Evolutionary conservation across 2,797 vertebrate species (phyloP), one percentile per base, ranked within the genome.

Genomic region (Sebastes iracundus): DNA sequence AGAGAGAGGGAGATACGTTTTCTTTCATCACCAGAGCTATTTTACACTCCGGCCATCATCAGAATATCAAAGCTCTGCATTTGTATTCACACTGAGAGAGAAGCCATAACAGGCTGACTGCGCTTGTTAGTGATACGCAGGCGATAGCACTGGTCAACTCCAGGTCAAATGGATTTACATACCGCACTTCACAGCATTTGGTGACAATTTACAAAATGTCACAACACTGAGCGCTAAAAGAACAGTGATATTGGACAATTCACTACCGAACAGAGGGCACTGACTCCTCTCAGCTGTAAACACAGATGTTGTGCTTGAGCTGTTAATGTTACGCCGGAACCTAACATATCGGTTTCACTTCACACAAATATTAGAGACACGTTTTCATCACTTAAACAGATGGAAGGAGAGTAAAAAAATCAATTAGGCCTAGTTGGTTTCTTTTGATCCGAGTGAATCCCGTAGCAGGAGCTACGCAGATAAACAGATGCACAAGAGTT

Each of bases 1-100:
- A 80, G 28, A 72, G 55, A 38, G 32, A 16, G 61, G 4, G 7
- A 23, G 33, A 78, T 70, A 56, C 1, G 6, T 82, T 92, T 92
- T 91, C 84, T 92, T 92, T 91, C 81, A 90, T 90, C 84, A 82
- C 68, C 73, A 56, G 60, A 80, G 75, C 53, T 33, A 7, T 66
- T 83, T 77, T 67, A 46, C 83, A 62, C 28, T 68, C n/a, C 2
- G n/a, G 58, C 77, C 77, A 78, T 80, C 85, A 68, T 82, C 79
- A 64, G 80, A 72, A 46, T 79, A 88, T 89, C 86, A 92, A 88
- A 88, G 87, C 12, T 35, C 76, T 42, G 38, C 61, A 42, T 88
- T 68, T 63, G 84, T 87, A 72, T 87, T 83, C 84, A 58, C 52
- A 33, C 28, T 1, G 46, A n/a, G 49, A 30, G 69, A 46, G 74